Evolutionary conservation across 2,113 vertebrate genomes (phyloP).

Genomic region (Petrocephalus microphthalmus): DNA sequence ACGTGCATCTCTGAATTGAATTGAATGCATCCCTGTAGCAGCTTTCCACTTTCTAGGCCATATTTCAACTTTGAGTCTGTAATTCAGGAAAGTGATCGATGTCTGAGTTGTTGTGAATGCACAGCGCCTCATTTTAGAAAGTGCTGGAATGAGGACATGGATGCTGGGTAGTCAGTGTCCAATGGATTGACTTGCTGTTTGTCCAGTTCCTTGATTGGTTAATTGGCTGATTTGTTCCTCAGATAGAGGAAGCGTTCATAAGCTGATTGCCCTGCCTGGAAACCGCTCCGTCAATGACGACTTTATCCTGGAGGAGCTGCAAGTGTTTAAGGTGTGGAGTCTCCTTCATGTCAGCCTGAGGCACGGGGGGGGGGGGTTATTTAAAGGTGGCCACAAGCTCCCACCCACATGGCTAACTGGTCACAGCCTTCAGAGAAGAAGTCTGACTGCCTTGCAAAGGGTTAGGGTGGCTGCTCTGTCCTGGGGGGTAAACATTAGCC

Average conservation of each 20-base stretch:
- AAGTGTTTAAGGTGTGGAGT: constrained; percentile 87
- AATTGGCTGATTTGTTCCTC: constrained; percentile 29
- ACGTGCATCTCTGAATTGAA: no score
- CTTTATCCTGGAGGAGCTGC: constrained; percentile 92
- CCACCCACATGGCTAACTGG: constrained; percentile 17
- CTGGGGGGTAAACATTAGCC: not conserved
- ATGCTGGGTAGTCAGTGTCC: not conserved
- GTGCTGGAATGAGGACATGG: not conserved
- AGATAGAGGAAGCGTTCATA: constrained; percentile 93
- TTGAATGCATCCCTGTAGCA: not conserved
- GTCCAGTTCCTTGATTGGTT: constrained; percentile 12
- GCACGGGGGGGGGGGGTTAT: not conserved
- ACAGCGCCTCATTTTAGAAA: not conserved
- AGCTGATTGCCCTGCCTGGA: constrained; percentile 84
- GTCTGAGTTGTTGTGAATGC: not conserved
- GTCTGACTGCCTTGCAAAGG: constrained; percentile 32
- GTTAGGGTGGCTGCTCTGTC: not conserved
- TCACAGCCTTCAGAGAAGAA: constrained; percentile 36
- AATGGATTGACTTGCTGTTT: not conserved
- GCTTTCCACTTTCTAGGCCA: not conserved
- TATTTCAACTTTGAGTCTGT: not conserved
- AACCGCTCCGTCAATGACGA: constrained; percentile 81
- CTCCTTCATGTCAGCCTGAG: not conserved
- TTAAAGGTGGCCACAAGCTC: not conserved
- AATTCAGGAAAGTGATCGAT: not conserved